Percentiles rank a stretch among this genome's conserved stretches.
Conservation (phyloP, 2,888 invertebrate genomes). For the Drosophila quasianomalipes region DNA sequence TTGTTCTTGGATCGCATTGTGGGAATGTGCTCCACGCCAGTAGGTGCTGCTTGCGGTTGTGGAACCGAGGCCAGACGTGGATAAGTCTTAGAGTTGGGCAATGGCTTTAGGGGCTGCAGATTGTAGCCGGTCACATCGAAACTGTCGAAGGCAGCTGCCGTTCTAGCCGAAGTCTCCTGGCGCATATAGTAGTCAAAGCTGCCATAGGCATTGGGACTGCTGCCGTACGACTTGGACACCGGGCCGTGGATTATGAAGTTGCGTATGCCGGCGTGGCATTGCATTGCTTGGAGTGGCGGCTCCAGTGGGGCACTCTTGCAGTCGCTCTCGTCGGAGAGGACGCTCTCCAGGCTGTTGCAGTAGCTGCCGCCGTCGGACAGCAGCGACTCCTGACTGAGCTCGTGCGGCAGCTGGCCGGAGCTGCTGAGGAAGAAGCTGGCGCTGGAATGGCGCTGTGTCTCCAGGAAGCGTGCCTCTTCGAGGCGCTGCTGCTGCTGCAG, state of each 20-base stretch:
- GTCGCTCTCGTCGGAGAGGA: conserved; percentile 92
- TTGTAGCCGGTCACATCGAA: conserved; percentile 85
- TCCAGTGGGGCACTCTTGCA: conserved; percentile 92
- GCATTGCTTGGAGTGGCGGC: conserved; percentile 68
- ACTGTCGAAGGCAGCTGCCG: conserved; percentile 79
- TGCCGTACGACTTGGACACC: conserved; percentile 88
- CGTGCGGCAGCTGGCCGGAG: conserved; percentile 84
- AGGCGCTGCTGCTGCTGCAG: conserved; percentile 65
- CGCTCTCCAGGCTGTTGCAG: conserved; percentile 92
- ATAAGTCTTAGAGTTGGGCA: conserved; percentile 84
- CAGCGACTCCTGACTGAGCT: conserved; percentile 91
- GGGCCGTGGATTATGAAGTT: conserved; percentile 83
- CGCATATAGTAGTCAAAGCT: conserved; percentile 87
- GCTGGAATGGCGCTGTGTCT: conserved; percentile 89
- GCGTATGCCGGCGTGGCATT: conserved; percentile 80
- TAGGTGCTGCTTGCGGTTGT: not conserved
- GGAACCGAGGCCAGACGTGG: conserved; percentile 72
- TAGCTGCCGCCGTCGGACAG: conserved; percentile 90
- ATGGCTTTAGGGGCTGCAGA: conserved; percentile 70
- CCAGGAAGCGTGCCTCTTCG: conserved; percentile 86
- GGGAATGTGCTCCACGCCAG: conserved; percentile 82
- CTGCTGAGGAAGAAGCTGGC: conserved; percentile 93
- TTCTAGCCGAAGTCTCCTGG: conserved; percentile 47
- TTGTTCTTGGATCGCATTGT: conserved; percentile 83
- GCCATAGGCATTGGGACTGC: conserved; percentile 88